Evolutionary conservation across 2,888 invertebrate genomes (phyloP), one percentile per base, ranked within the genome.

Genomic region (Mythimna albipuncta): DNA sequence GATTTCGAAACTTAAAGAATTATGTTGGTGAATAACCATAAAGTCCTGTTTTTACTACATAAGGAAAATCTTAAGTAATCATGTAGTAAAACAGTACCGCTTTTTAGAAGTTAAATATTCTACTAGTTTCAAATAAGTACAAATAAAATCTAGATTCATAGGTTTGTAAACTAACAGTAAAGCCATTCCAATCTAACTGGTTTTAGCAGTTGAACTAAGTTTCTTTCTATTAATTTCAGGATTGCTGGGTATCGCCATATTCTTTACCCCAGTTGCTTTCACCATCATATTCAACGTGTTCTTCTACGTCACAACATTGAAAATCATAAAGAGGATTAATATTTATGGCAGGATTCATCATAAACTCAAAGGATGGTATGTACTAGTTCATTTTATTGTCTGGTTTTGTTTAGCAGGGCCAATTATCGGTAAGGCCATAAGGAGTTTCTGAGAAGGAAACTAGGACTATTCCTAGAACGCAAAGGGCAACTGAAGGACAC

Each of bases 321-420:
- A 98, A 91, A 97, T 98, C 41, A 98, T 98, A 72, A 98, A 98
- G 89, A 96, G 98, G 82, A 98, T 98, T 95, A 98, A 98, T 88
- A 98, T 98, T 6, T 98, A 98, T 91, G 98, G 98, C 62, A 96
- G 98, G 84, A 98, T 98, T 87, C 98, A 98, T 88, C 98, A 98
- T 88, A 98, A 98, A 94, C 96, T 98, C 78, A 98, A 98, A 92
- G 98, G 98, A 93, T 98, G 98, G 98, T 98, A 93, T 89, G 94
- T 77, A 69, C 0, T n/a, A 13, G 13, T 61, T 59, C 5, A 16
- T 26, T 55, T 55, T 11, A 1, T 32, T 55, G 6, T 26, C 5
- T 21, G 26, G 13, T 47, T 16, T 13, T 44, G 50, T 50, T 50
- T 3, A 50, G 7, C 19, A 16, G 50, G 19, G 7, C 16, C 5